Percentiles rank a stretch among this genome's conserved stretches.
Evolutionary conservation across 2,113 vertebrate genomes (phyloP).

Genomic region (Paradoxurus hermaphroditus): DNA sequence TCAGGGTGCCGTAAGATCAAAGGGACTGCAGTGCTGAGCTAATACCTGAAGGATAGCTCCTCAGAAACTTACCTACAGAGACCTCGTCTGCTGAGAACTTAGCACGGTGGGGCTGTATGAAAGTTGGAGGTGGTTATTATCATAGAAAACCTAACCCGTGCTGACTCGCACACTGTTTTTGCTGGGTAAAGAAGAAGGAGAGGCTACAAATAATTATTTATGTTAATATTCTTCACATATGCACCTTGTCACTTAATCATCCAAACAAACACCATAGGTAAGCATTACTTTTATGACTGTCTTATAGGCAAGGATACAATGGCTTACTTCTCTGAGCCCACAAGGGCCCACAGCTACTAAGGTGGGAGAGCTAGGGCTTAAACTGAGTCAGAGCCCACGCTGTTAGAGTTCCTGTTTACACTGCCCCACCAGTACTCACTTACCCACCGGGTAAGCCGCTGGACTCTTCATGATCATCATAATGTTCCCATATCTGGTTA

Average conservation of each 20-base stretch:
- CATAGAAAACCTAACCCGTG: not conserved
- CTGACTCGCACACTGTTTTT: not conserved
- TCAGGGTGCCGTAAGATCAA: not conserved
- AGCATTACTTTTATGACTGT: not conserved
- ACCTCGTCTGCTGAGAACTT: not conserved
- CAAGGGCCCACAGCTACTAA: too few species aligned
- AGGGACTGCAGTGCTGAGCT: not conserved
- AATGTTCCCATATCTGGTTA: not conserved
- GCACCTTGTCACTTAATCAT: not conserved
- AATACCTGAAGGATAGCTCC: not conserved
- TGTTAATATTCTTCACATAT: not conserved
- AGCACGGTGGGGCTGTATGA: rapidly evolving
- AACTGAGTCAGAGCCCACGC: rapidly evolving
- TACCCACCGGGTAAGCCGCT: too few species aligned
- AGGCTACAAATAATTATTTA: not conserved
- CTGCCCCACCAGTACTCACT: too few species aligned
- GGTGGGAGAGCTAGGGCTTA: not conserved
- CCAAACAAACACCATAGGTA: not conserved
- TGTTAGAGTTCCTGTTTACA: not conserved
- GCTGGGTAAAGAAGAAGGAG: not conserved
- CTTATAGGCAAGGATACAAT: not conserved
- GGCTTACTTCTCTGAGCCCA: too few species aligned
- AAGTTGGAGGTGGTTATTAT: not conserved
- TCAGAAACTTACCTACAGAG: not conserved
- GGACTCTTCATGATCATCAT: not conserved